Evolutionary conservation across 1,140 invertebrate species (phyloP).

Genomic region (Trichonephila inaurata): DNA sequence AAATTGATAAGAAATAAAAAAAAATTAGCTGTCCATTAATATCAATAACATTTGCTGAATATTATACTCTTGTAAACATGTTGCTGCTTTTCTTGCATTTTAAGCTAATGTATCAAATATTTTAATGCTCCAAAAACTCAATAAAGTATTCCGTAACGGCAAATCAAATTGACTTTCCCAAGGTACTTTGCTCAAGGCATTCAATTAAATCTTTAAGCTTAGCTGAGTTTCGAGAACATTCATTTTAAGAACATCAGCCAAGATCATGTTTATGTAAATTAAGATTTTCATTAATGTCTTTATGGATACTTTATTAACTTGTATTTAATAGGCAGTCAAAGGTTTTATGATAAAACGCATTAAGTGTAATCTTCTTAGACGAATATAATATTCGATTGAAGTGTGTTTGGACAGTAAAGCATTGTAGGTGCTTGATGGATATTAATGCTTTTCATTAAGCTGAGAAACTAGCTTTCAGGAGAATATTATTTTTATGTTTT

Average conservation of each 20-base stretch:
- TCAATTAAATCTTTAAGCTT: constrained; percentile 32
- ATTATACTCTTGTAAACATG: not conserved
- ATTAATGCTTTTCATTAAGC: constrained; percentile 46
- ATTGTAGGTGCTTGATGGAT: constrained; percentile 35
- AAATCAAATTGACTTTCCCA: constrained; percentile 5
- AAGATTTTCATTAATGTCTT: constrained; percentile 52
- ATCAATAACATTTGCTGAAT: too few relatives aligned
- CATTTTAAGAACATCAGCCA: constrained; percentile 14
- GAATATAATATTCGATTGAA: constrained; percentile 19
- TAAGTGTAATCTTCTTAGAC: constrained; percentile 30
- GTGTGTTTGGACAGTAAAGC: constrained; percentile 13
- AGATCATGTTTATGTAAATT: constrained; percentile 71
- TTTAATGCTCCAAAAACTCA: not conserved
- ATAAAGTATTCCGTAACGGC: not conserved
- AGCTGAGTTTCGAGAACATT: constrained; percentile 8
- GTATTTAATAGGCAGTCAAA: constrained; percentile 56
- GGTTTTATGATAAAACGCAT: constrained; percentile 67
- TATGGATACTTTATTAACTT: constrained; percentile 40
- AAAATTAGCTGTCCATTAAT: too few relatives aligned
- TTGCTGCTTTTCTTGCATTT: not conserved
- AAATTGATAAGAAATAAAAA: too few relatives aligned
- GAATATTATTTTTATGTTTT: constrained; percentile 22
- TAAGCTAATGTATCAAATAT: not conserved
- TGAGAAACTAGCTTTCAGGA: not conserved
- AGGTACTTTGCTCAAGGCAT: not conserved